Base-by-base conservation (phyloP, 2,888 invertebrate species). In the Podotricha telesiphe region DNA sequence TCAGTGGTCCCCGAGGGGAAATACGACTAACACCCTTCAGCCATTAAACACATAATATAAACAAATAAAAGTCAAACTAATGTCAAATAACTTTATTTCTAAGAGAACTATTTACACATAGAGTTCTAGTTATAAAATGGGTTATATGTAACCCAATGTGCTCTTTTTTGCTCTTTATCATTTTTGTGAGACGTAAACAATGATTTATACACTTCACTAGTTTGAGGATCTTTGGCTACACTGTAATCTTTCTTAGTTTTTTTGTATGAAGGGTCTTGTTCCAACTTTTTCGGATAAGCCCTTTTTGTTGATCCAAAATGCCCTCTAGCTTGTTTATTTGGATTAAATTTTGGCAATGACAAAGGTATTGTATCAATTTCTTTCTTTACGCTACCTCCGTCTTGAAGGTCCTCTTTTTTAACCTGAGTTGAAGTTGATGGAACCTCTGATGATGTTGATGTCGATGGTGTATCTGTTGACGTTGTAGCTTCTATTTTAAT, bases 121-220 rank as follows among this genome's bases (percentile, higher is more conserved):
- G 15, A 45, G 51, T 58, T n/a, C 72, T 69, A 96, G 91, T 97
- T 97, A 85, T 97, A 98, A 87, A 97, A 97, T 62, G 99, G 99
- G 94, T 99, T 99, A 81, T 98, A 99, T 0, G 99, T 99, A 67
- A 99, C 96, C 99, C 99, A 99, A 85, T 99, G 99, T 1, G 98
- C 98, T 77, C 96, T 95, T 55, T 95, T 94, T 85, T 99, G 98
- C 65, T 96, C 95, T 78, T 96, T 94, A 67, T 99, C 99, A 66
- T 95, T 96, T 80, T 96, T 95, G 82, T 98, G 98, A 10, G 96
- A 95, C 0, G 99, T 99, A 82, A 99, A 99, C 64, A 99, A 86
- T 2, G 99, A 99, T 86, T 99, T 99, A 83, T 97, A 98, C 0
- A 98, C 98, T 86, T 97, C 96, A 70, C 96, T 96, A 6, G 96